Base-by-base conservation (phyloP, 2,797 vertebrate species). In the Centropyge bicolor region DNA sequence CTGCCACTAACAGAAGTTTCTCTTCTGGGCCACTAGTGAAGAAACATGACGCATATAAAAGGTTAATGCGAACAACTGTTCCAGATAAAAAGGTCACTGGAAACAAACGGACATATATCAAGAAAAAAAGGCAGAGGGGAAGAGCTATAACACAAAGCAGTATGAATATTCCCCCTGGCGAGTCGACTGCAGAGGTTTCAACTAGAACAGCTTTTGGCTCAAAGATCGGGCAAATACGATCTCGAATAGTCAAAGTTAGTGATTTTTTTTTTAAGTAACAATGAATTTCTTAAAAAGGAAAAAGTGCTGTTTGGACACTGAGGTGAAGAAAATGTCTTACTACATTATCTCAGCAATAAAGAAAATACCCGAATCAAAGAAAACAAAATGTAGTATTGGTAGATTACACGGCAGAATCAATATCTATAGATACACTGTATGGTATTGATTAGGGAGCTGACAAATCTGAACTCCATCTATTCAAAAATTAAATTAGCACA, bases 1-100 rank as follows among this genome's bases (percentile, higher is more conserved):
- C 56, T 74, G 79, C 45, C 55, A 35, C n/a, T 54, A 82, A 78
- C 82, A 84, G 38, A 86, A 70, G 60, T 83, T 86, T 86, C 46
- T 87, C 65, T 87, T 82, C 76, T 55, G 59, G 78, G 79, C 74
- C 83, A 72, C 81, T 86, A 86, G 78, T 86, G 90, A 92, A 90
- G 89, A 91, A 93, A 92, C 89, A 92, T 93, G 91, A 87, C 78
- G 68, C 75, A 71, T 56, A 81, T 70, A 51, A 93, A 93, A 94
- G 93, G 92, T 94, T 93, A 93, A 91, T 88, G 84, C 52, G 73
- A 91, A 91, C 81, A 88, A 85, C 79, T 83, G 84, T 85, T 89
- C 74, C 71, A 74, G 79, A 88, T 92, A 88, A 91, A 93, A 93
- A 94, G 91, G 93, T 94, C 92, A 93, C 20, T 19, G 63, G 64